These are phyloP conservation scores for Metopia argyrocephala DNA, from an alignment of 2,888 invertebrate genomes.

Conservation along the genomic window DNA sequence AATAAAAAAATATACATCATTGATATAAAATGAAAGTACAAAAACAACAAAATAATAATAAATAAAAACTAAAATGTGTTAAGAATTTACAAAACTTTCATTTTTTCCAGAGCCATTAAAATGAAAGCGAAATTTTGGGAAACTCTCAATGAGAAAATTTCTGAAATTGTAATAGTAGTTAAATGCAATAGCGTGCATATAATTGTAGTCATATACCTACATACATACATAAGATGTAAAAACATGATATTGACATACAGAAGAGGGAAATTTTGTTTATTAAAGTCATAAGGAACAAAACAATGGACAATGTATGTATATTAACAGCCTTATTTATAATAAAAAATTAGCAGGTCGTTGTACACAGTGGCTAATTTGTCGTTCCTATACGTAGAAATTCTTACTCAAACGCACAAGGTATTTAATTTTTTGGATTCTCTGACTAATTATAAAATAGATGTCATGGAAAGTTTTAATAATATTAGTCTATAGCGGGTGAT, in stretches of 20 bases:
- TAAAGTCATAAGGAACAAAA: neutral
- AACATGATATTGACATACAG: neutral
- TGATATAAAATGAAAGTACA: too few species aligned
- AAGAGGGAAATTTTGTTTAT: neutral
- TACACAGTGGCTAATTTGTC: too few species aligned
- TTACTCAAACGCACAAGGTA: too few species aligned
- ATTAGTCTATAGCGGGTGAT: too few species aligned
- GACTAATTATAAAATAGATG: too few species aligned
- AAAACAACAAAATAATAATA: too few species aligned
- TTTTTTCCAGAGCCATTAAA: constrained; percentile 31
- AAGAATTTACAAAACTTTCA: constrained; percentile 44
- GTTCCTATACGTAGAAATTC: too few species aligned
- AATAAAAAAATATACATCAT: too few species aligned
- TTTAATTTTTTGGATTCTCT: too few species aligned
- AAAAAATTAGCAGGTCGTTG: neutral
- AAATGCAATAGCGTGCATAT: constrained; percentile 49
- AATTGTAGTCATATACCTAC: constrained; percentile 40
- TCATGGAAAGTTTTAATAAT: too few species aligned
- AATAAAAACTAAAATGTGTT: neutral
- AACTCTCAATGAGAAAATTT: constrained; percentile 11
- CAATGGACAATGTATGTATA: neutral
- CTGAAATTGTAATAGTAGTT: neutral
- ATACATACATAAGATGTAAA: neutral
- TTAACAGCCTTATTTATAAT: neutral
- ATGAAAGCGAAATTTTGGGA: constrained; percentile 49